Evolutionary conservation across 1,140 invertebrate genomes (phyloP), one percentile per base, ranked within the genome.

Genomic region (Drosophila orosa): DNA sequence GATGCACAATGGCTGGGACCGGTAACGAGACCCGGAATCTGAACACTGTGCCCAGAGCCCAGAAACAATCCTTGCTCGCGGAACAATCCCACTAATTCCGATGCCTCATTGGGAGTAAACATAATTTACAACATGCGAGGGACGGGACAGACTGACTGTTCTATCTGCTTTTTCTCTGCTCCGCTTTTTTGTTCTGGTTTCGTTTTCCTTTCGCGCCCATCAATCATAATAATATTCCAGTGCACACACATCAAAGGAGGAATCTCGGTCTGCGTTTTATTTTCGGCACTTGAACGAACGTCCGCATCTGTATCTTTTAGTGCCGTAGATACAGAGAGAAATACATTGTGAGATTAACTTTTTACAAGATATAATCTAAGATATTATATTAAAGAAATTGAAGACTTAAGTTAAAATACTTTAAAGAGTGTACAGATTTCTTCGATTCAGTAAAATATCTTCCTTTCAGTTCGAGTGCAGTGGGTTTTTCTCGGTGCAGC

Each of bases 101-200:
- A 80, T 47, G 80, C 76, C 80, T 76, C 77, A 78, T 85, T 80
- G 71, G 76, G 78, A 80, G 83, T 74, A 83, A 87, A 89, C 60
- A 89, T 78, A 87, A 87, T 89, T 87, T 75, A 87, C 75, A 89
- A 78, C 65, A 77, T 74, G 56, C 45, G 62, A 67, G 52, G 37
- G 25, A 45, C 42, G 24, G 24, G 29, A 33, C 50, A n/a, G n/a
- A n/a, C 74, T 45, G 55, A 29, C 37, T 31, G 29, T 40, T 61
- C 62, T 48, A 57, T 47, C 27, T 31, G 74, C 17, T 47, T 39
- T 35, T 45, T 10, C 15, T 60, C 13, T 35, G 22, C 35, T 56
- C 56, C 40, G 55, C 24, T 55, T 57, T 61, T 52, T 33, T 59
- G 50, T 45, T 72, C 44, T 58, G 61, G 29, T 58, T 67, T 56